Percentiles rank a stretch among this genome's conserved stretches.
These are phyloP conservation scores for Berghia stephanieae DNA, from an alignment of 1,140 invertebrate species.

Conservation along the genomic window DNA sequence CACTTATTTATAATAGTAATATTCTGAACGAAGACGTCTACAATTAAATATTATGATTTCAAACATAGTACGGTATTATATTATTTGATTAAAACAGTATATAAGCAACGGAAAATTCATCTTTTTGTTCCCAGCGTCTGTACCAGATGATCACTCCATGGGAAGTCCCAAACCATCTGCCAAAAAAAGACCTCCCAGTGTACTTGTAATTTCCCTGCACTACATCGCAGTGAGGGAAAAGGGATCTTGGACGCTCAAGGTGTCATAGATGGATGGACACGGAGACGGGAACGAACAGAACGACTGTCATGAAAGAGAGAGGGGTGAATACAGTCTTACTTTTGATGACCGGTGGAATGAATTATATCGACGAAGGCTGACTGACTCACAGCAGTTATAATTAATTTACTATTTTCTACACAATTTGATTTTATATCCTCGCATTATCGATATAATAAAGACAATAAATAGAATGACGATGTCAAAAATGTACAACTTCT, in stretches of 20 bases:
- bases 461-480: too few relatives aligned
- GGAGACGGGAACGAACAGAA: neutral
- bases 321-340: neutral
- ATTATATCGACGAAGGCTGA: too few relatives aligned
- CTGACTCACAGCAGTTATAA: too few relatives aligned
- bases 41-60: neutral
- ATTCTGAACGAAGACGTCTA: neutral
- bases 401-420: too few relatives aligned
- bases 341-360: neutral
- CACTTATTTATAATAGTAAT: too few relatives aligned
- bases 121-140: constrained; percentile 31
- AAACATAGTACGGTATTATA: neutral
- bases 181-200: constrained; percentile 30
- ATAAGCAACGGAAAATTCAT: neutral
- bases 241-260: constrained; percentile 8
- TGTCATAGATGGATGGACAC: neutral
- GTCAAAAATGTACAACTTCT: too few relatives aligned
- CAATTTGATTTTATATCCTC: too few relatives aligned
- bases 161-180: constrained; percentile 38
- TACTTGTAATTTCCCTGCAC: constrained; percentile 21
- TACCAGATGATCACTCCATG: constrained; percentile 40
- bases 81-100: neutral
- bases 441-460: too few relatives aligned
- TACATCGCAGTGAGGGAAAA: neutral
- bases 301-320: neutral